These are phyloP conservation scores for Eucera pruinosa DNA, from an alignment of 2,888 invertebrate genomes.

Conservation along the genomic window DNA sequence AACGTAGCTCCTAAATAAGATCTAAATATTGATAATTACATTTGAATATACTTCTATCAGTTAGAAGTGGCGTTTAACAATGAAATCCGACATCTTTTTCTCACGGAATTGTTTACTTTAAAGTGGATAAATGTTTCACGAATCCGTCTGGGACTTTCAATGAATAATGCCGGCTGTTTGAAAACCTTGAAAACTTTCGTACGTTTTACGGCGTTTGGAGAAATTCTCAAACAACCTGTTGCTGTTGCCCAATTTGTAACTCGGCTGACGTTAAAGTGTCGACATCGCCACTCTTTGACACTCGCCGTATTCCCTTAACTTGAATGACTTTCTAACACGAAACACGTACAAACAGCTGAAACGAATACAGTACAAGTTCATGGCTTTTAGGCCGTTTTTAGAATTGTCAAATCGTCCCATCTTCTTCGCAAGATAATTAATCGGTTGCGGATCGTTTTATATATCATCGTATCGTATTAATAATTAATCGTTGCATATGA, in stretches of 20 bases:
- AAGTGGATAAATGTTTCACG: constrained; percentile 19
- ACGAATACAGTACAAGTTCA: no score
- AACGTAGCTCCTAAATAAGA: background rate
- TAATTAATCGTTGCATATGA: no score
- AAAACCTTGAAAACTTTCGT: constrained; percentile 41
- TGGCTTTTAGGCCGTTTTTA: no score
- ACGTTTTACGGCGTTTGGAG: constrained; percentile 63
- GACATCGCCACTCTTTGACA: constrained; percentile 28
- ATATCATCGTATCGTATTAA: no score
- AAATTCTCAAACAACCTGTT: constrained; percentile 54
- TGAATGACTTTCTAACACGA: constrained; percentile 26
- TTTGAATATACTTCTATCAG: no score
- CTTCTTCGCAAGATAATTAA: no score
- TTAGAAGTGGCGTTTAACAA: no score
- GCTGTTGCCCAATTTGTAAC: constrained; percentile 44
- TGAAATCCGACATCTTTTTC: background rate
- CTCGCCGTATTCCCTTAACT: background rate
- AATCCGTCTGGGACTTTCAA: constrained; percentile 6
- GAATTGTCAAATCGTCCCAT: no score
- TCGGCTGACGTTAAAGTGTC: constrained; percentile 18
- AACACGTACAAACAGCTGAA: no score
- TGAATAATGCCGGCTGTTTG: constrained; percentile 10
- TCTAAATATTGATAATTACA: no score
- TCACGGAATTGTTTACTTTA: no score
- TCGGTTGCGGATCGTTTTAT: no score